Evolutionary conservation across 2,113 vertebrate genomes (phyloP), one percentile per base, ranked within the genome.

Genomic region (Chloropsis cyanopogon): DNA sequence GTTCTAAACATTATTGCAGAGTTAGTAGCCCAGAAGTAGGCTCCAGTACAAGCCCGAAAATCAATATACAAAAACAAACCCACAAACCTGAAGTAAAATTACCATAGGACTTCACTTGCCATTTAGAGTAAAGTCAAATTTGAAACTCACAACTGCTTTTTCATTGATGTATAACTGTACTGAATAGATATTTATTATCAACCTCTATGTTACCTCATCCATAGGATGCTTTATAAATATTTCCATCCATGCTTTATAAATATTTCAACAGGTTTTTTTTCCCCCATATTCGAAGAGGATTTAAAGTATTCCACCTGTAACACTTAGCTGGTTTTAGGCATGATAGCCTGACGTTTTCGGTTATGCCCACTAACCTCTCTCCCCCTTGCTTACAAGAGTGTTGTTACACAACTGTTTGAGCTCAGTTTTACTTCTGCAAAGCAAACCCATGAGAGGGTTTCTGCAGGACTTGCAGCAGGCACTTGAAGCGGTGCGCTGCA

Each of bases 21-120:
- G 79, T 57, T 80, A 72, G n/a, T 35, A 93, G 54, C 63, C 49
- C 60, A 92, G 61, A 89, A 95, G 64, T 29, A 92, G 24, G 41
- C 41, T 77, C 4, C 63, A 54, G 41, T 61, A 70, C 39, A 33
- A 95, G 26, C 44, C 39, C 3, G 15, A 52, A 71, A 87, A 68
- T 22, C 89, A 75, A 89, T 52, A 72, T 6, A 91, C 42, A 24
- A 31, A 91, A 92, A 83, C 63, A 93, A 91, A 57, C 52, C 42
- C 69, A 69, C 72, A 75, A 83, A 73, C 39, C 33, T 70, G 47
- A 66, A 57, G 53, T 60, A 83, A 82, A 91, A 79, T 56, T n/a
- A 56, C 46, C 54, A 16, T 46, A 75, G 49, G 66, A 59, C 66
- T 81, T 73, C 44, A 56, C 24, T 90, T 88, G 29, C 44, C 12